Evolutionary conservation across 1,140 invertebrate species (phyloP), one percentile per base, ranked within the genome.

Genomic region (Drosophila subpulchrella): DNA sequence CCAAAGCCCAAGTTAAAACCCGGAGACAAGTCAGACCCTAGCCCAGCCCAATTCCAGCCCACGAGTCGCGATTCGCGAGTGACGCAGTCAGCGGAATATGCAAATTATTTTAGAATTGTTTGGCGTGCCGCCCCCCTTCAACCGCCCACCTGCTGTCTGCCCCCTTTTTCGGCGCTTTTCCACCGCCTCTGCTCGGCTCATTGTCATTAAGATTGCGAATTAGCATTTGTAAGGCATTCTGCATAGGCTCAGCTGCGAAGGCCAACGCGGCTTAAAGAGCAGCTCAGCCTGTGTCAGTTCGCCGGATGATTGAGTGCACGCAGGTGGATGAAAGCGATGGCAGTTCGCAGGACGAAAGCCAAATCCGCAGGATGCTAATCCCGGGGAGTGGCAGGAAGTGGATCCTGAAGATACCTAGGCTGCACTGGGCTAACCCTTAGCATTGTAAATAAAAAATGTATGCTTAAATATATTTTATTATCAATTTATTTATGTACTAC

Each of bases 151-250:
- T 48, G 46, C 61, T 75, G 54, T 55, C 51, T 56, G 51, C 17
- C n/a, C 17, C 1, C 0, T 4, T 30, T 4, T 30, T 1, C 13
- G 13, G 24, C 24, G 15, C 27, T 15, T 11, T 47, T 24, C 12
- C 34, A 11, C 20, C 66, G 48, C 50, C 54, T 3, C 34, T 46
- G 13, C 20, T 1, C 57, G 53, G 24, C 59, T 60, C 62, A 80
- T 76, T 80, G 77, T 80, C 77, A 81, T 81, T 81, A 81, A 71
- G 72, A 81, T 80, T 81, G 81, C 75, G 78, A 81, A 81, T 81
- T 81, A 81, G 72, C 78, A 81, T 81, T 81, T 81, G 72, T 81
- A 75, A 81, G 61, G 78, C 78, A 75, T 80, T 73, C 57, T 58
- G 76, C 62, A 74, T n/a, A 13, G 46, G 54, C 58, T 74, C 76